Evolutionary conservation across 2,888 invertebrate genomes (phyloP), one percentile per base, ranked within the genome.

Genomic region (Clanis bilineata): DNA sequence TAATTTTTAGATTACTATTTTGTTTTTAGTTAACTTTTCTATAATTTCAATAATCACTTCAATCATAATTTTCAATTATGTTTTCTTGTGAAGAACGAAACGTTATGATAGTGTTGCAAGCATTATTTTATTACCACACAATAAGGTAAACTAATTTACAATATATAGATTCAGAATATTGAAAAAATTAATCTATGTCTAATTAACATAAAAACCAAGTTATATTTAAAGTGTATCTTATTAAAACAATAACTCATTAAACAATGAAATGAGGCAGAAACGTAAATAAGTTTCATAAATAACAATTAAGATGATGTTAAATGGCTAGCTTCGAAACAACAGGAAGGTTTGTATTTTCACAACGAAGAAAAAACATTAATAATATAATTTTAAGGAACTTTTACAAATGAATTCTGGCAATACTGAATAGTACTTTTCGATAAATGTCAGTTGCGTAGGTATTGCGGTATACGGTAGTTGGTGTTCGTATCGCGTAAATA

Each of bases 381-480:
- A n/a, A 36, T 6, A 18, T 7, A n/a, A 39, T 10, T 18, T 21
- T 39, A 15, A 7, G 9, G 39, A 39, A 51, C 9, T 45, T n/a
- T 36, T 6, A 3, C 18, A 5, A 2, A 5, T 9, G 1, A 2
- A 4, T 28, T 28, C 21, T 77, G 72, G 81, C 69, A 77, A 64
- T 72, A 75, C 58, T 38, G 56, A 4, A 51, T 18, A 55, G 39
- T 56, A 45, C 59, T 59, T 63, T 70, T 66, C 65, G 60, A 60
- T 59, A 55, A 72, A 72, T 73, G 83, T 83, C 86, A 87, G 87
- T 88, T 79, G 74, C 39, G 36, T 25, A 45, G 77, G 65, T 79
- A 78, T 80, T 87, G 86, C 84, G 79, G 85, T 83, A 75, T 84
- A 85, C 76, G 74, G 80, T 62, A 79, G 79, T 65, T 60, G 77